These are phyloP conservation scores for Camptogramma bilineatum DNA, from an alignment of 2,888 invertebrate genomes.

Conservation along the genomic window DNA sequence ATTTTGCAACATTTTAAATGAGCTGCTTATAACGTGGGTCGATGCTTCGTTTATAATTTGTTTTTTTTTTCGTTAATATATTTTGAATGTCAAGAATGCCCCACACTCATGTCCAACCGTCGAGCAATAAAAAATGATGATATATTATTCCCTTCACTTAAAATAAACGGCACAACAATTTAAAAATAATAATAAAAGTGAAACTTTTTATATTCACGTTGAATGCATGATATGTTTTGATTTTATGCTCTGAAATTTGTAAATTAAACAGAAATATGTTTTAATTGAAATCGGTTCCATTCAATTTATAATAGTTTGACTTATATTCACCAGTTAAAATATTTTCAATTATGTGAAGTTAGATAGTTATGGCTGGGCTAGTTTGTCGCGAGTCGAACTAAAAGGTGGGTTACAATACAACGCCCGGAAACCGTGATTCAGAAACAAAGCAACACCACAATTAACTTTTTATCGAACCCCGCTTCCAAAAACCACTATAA, in stretches of 20 bases:
- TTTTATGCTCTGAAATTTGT: slow-evolving; percentile 10
- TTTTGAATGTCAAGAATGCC: slow-evolving; percentile 49
- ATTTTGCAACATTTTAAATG: slow-evolving; percentile 30
- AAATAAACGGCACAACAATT: slow-evolving; percentile 32
- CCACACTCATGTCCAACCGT: slow-evolving; percentile 37
- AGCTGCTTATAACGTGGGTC: slow-evolving; percentile 19
- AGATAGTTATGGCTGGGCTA: too few species aligned
- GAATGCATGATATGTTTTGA: slow-evolving; percentile 10
- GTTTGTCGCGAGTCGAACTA: neutral
- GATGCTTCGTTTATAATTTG: slow-evolving; percentile 20
- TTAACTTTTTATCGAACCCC: slow-evolving; percentile 43
- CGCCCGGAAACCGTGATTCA: slow-evolving; percentile 42
- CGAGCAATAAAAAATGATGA: slow-evolving; percentile 49
- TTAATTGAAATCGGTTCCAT: neutral
- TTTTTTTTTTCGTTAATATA: slow-evolving; percentile 39
- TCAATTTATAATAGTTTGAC: neutral
- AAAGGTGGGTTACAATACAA: slow-evolving; percentile 31
- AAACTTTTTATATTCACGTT: slow-evolving; percentile 23
- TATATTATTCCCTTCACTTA: slow-evolving; percentile 52
- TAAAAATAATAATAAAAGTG: slow-evolving; percentile 24
- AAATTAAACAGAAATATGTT: neutral
- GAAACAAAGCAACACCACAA: slow-evolving; percentile 41
- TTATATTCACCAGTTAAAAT: too few species aligned
- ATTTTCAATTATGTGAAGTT: too few species aligned
- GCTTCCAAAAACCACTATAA: slow-evolving; percentile 39